Percentiles rank a stretch among this genome's conserved stretches.
Evolutionary conservation across 2,888 invertebrate species (phyloP).

Genomic region (Acrobeloides nanus): DNA sequence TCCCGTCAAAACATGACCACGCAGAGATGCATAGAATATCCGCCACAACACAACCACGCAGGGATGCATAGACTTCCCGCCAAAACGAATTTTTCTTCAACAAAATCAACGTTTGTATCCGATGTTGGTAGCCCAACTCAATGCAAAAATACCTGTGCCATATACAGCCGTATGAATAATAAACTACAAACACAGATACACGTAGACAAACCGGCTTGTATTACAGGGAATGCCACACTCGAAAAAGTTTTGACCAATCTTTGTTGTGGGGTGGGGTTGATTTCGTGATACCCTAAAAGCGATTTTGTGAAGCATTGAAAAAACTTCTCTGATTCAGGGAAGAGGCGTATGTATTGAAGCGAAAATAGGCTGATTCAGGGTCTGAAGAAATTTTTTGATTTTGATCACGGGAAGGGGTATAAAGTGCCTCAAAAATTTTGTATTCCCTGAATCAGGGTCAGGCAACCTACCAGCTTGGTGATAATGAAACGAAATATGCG

Average conservation of each 20-base stretch:
- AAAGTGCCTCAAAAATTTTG: neutral
- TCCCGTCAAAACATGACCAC: no score
- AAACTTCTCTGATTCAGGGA: neutral
- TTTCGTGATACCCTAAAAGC: constrained; percentile 3
- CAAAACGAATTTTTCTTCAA: no score
- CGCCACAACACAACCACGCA: no score
- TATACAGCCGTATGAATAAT: constrained; percentile 30
- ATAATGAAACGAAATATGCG: constrained; percentile 44
- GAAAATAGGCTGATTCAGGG: neutral
- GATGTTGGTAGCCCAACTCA: no score
- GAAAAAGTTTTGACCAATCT: constrained; percentile 15
- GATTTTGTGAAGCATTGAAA: neutral
- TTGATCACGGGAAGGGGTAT: no score
- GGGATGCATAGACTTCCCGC: no score
- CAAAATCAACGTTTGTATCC: no score
- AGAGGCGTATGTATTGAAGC: neutral
- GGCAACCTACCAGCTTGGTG: constrained; percentile 27
- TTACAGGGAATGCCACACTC: constrained; percentile 37
- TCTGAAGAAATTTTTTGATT: neutral
- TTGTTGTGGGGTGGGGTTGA: neutral
- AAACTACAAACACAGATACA: constrained; percentile 33
- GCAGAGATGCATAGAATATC: no score
- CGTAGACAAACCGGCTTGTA: constrained; percentile 36
- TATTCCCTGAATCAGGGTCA: neutral
- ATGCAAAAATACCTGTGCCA: constrained; percentile 28